phyloP scores from a whole-genome alignment of 2,797 vertebrate genomes.

The Salarias fasciatus region DNA sequence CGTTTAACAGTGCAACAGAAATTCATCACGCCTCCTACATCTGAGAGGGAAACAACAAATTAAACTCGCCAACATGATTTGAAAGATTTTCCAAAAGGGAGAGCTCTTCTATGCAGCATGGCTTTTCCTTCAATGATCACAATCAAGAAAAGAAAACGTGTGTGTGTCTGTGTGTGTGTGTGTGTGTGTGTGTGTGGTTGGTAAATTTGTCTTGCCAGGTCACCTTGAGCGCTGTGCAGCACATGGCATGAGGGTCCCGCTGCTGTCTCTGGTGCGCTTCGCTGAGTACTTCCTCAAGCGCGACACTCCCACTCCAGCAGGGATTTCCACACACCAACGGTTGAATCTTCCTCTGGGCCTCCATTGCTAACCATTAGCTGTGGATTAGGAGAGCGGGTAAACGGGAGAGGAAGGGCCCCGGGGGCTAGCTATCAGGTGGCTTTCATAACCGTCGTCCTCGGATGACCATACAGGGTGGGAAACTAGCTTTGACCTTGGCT shows the following conservation, averaged over 20 bases:
- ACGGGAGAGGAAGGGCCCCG: conserved; percentile 59
- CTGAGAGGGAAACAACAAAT: conserved; percentile 49
- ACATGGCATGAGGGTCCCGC: conserved; percentile 67
- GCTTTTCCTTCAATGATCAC: conserved; percentile 49
- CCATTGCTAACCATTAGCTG: conserved; percentile 82
- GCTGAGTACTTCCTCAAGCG: conserved; percentile 84
- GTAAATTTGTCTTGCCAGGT: conserved; percentile 72
- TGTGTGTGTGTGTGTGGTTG: conserved; percentile 41
- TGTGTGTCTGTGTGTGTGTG: conserved; percentile 17
- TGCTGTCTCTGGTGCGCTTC: conserved; percentile 78
- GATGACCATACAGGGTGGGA: conserved; percentile 47
- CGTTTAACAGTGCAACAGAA: conserved; percentile 47
- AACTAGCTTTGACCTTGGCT: conserved; percentile 28
- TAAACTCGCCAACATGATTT: conserved; percentile 53
- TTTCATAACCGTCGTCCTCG: conserved; percentile 55
- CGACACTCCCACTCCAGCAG: conserved; percentile 82
- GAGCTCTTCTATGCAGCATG: conserved; percentile 54
- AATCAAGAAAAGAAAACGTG: too few relatives aligned
- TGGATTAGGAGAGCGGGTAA: conserved; percentile 78
- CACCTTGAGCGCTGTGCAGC: conserved; percentile 80
- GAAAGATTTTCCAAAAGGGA: conserved; percentile 42
- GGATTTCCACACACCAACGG: conserved; percentile 80
- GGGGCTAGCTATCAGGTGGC: conserved; percentile 70
- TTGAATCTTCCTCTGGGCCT: conserved; percentile 78
- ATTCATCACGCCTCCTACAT: conserved; percentile 30